Evolutionary conservation across 2,797 vertebrate species (phyloP).

Genomic region (Lagocephalus sceleratus): DNA sequence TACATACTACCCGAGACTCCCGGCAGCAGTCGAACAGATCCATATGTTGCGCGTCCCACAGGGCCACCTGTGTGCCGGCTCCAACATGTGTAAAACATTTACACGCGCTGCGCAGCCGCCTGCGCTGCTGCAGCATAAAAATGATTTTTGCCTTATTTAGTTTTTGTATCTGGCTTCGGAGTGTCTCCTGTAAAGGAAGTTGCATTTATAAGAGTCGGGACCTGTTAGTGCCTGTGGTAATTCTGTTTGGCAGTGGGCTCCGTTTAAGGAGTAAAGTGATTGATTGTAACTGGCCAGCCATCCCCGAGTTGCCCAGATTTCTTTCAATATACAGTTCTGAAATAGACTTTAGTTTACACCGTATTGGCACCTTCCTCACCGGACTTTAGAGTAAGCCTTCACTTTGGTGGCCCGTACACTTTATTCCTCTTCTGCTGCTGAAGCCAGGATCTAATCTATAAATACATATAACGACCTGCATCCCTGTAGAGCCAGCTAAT

Average conservation of each 20-base stretch:
- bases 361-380: slow-evolving; percentile 36
- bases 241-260: slow-evolving; percentile 12
- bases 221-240: slow-evolving; percentile 10
- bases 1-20: slow-evolving; percentile 49
- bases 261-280: slow-evolving; percentile 29
- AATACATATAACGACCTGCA: slow-evolving; percentile 60
- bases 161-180: slow-evolving; percentile 11
- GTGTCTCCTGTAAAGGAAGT: slow-evolving; percentile 13
- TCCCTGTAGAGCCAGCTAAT: slow-evolving; percentile 70
- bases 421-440: slow-evolving; percentile 51
- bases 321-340: slow-evolving; percentile 28
- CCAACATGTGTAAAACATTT: slow-evolving; percentile 18
- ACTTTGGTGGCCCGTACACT: slow-evolving; percentile 46
- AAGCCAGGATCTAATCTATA: slow-evolving; percentile 59
- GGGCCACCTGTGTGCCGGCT: slow-evolving; percentile 26
- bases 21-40: slow-evolving; percentile 61
- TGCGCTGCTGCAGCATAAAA: neutral
- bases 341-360: slow-evolving; percentile 25
- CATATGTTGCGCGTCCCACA: slow-evolving; percentile 49
- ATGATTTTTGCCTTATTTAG: no score
- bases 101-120: no score
- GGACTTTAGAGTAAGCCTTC: slow-evolving; percentile 42
- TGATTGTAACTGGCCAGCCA: slow-evolving; percentile 19
- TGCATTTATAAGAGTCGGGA: slow-evolving; percentile 8
- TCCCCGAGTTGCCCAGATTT: slow-evolving; percentile 16